A percentile compares a stretch with the other conserved stretches of the same genome.
Evolutionary conservation across 2,888 invertebrate genomes (phyloP).

Genomic region (Athetis lepigone): DNA sequence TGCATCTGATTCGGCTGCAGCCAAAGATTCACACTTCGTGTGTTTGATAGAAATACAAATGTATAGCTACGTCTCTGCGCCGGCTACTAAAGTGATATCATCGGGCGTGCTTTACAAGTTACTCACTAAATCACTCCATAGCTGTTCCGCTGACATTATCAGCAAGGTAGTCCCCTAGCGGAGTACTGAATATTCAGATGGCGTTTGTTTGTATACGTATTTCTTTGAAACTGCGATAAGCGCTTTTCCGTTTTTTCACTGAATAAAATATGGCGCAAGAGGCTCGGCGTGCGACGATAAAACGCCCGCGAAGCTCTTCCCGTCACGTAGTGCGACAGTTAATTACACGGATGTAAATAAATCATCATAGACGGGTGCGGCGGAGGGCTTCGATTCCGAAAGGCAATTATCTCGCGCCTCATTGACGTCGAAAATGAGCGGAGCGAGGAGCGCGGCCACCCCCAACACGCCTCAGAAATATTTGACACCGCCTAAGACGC

Average conservation of each 20-base stretch:
- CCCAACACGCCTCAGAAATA: slow-evolving; percentile 79
- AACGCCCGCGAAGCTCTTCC: slow-evolving; percentile 86
- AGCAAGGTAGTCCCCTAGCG: slow-evolving; percentile 80
- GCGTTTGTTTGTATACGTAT: slow-evolving; percentile 87
- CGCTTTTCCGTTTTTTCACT: slow-evolving; percentile 82
- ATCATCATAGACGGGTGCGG: slow-evolving; percentile 89
- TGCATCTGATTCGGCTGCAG: slow-evolving; percentile 77
- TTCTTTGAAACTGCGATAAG: slow-evolving; percentile 86
- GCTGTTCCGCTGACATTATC: slow-evolving; percentile 85
- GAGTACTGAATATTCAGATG: slow-evolving; percentile 86
- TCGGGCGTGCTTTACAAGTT: slow-evolving; percentile 75
- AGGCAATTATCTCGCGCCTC: slow-evolving; percentile 89
- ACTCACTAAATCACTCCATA: slow-evolving; percentile 81
- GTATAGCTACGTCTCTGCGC: slow-evolving; percentile 28
- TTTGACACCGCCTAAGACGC: slow-evolving; percentile 83
- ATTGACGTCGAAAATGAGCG: slow-evolving; percentile 87
- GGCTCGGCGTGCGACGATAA: slow-evolving; percentile 85
- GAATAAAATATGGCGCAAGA: slow-evolving; percentile 85
- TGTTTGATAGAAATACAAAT: slow-evolving; percentile 50
- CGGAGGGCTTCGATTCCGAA: slow-evolving; percentile 87
- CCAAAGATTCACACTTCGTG: slow-evolving; percentile 68
- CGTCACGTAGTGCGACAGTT: slow-evolving; percentile 90
- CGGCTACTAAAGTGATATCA: slow-evolving; percentile 69
- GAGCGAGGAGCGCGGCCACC: slow-evolving; percentile 71
- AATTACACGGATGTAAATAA: slow-evolving; percentile 90